Base-by-base conservation (phyloP, 2,113 vertebrate species). In the Alligator mississippiensis region DNA sequence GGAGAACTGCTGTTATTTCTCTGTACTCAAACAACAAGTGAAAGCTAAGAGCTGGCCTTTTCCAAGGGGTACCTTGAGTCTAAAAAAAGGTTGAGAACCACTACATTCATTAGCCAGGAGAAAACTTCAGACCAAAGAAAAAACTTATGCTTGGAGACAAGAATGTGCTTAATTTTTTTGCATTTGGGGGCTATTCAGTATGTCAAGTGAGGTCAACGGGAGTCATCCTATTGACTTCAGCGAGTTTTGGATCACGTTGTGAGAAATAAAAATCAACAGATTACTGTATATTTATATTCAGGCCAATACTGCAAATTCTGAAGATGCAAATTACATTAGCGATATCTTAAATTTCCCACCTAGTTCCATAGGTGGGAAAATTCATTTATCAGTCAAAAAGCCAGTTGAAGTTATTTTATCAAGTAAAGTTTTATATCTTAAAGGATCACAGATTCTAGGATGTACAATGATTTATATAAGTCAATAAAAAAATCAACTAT, bases 391-490 rank as follows among this genome's bases (percentile, higher is more conserved):
- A 8, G 61, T 57, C 76, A 76, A 82, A 88, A 91, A 88, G 79
- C 34, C 66, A 25, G 13, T 75, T 77, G 70, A 77, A 94, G 90
- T 95, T 34, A 62, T 72, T 81, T 76, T 78, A 84, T 58, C 2
- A 2, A 22, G 58, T 84, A 82, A 91, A 95, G 92, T 72, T 14
- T 60, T 57, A 58, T 34, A 21, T 38, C 61, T 70, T 55, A 2
- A 0, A 9, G 34, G 59, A 60, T 84, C 83, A 34, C 38, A 85
- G 70, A 47, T 60, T 28, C 28, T 27, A n/a, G 77, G 60, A 18
- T 1, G 0, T 3, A 27, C 22, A 0, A 0, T 19, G 54, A 16
- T 34, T 83, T 7, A 1, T 54, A 0, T 25, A 59, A 28, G 34
- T 60, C 9, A 77, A 54, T n/a, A 2, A 3, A 74, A 74, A 74